Conservation (phyloP, 2,888 invertebrate species). For the Alloscopus bannaensis region DNA sequence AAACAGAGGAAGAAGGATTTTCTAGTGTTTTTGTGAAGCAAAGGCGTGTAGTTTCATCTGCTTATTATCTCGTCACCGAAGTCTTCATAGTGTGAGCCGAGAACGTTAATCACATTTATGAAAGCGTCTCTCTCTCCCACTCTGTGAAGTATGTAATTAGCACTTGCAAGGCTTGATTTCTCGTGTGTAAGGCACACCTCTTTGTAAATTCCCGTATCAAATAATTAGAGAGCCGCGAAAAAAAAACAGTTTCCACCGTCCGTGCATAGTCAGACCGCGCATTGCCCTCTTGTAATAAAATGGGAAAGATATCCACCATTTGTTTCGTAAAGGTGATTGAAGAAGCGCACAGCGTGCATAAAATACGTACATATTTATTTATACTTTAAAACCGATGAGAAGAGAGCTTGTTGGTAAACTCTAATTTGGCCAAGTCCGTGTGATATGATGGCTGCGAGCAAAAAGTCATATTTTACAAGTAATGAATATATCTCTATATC, state of each 20-base stretch:
- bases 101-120: constrained; percentile 73
- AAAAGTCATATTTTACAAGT: constrained; percentile 36
- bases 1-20: too few relatives aligned
- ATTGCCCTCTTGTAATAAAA: too few relatives aligned
- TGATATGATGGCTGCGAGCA: constrained; percentile 30
- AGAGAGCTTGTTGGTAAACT: too few relatives aligned
- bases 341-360: background rate
- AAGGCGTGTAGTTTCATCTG: constrained; percentile 70
- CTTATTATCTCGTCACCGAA: constrained; percentile 73
- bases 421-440: too few relatives aligned
- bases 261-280: background rate
- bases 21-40: constrained; percentile 28
- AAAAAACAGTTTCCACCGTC: constrained; percentile 15
- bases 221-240: constrained; percentile 68
- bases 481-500: constrained; percentile 35
- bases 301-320: too few relatives aligned
- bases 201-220: constrained; percentile 69
- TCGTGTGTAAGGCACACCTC: constrained; percentile 69
- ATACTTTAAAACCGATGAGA: too few relatives aligned
- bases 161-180: constrained; percentile 68
- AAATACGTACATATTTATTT: constrained; percentile 6
- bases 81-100: constrained; percentile 21
- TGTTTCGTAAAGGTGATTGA: too few relatives aligned
- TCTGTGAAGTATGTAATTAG: constrained; percentile 72
- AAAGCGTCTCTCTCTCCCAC: too few relatives aligned